Conservation (phyloP, 2,113 vertebrate genomes). For the Aegotheles bennettii region DNA sequence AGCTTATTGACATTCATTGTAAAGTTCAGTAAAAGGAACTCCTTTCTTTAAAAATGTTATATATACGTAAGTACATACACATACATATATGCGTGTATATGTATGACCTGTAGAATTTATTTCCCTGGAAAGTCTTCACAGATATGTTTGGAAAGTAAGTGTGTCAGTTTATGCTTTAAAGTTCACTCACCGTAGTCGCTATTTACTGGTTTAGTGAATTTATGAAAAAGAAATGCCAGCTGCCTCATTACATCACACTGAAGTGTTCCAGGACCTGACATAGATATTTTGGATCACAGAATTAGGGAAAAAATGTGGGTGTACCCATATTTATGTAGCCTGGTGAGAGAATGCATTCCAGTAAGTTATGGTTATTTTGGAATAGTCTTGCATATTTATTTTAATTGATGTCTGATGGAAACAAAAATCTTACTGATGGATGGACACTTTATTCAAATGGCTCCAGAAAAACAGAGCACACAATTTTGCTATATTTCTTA, state of each 20-base stretch:
- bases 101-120: background rate
- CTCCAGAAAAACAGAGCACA: background rate
- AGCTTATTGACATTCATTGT: background rate
- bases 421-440: background rate
- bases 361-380: conserved; percentile 48
- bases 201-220: background rate
- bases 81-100: background rate
- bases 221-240: conserved; percentile 29
- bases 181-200: background rate
- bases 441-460: background rate
- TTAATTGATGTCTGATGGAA: background rate
- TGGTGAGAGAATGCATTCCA: conserved; percentile 33
- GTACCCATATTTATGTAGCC: conserved; percentile 21
- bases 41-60: background rate
- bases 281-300: conserved; percentile 21
- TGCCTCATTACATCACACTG: conserved; percentile 35
- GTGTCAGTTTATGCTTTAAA: background rate
- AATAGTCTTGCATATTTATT: background rate
- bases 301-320: conserved; percentile 29
- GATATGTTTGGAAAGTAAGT: background rate
- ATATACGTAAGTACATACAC: background rate
- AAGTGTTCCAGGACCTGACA: conserved; percentile 43
- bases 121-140: background rate
- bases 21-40: background rate
- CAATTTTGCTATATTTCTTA: background rate